A percentile compares a stretch with the other conserved stretches of the same genome.
Evolutionary conservation across 2,888 invertebrate genomes (phyloP).

Genomic region (Pristionchus mayeri): DNA sequence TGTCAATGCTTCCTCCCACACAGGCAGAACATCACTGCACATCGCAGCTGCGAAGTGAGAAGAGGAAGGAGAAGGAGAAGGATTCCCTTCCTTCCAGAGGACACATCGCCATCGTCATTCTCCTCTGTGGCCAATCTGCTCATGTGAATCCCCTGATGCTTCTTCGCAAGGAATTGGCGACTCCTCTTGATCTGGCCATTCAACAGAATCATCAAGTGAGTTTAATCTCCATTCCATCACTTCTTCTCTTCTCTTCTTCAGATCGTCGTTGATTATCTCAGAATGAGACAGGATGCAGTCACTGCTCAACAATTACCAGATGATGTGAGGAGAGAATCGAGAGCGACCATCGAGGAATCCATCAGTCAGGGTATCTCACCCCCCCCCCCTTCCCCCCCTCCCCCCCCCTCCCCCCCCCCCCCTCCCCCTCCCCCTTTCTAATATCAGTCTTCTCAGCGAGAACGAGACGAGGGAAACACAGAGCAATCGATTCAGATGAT

Average conservation of each 20-base stretch:
- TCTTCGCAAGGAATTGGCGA: conserved; percentile 62
- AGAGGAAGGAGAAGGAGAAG: neutral
- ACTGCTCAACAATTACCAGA: conserved; percentile 54
- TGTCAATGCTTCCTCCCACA: conserved; percentile 90
- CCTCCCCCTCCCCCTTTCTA: too few relatives aligned
- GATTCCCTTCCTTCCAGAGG: conserved; percentile 79
- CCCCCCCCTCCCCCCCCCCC: too few relatives aligned
- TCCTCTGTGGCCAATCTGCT: conserved; percentile 77
- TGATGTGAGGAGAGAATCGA: conserved; percentile 54
- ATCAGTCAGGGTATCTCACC: neutral
- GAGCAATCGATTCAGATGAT: conserved; percentile 38
- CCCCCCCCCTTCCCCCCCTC: too few relatives aligned
- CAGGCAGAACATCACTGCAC: conserved; percentile 92
- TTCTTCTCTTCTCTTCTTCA: neutral
- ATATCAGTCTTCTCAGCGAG: too few relatives aligned
- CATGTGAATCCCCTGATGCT: conserved; percentile 70
- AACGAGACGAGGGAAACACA: conserved; percentile 45
- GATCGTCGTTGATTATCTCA: conserved; percentile 68
- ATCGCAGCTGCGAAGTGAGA: conserved; percentile 80
- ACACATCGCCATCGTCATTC: conserved; percentile 92
- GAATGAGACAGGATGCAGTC: conserved; percentile 56
- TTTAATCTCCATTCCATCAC: neutral
- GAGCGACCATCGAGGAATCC: conserved; percentile 52
- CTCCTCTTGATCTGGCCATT: conserved; percentile 71
- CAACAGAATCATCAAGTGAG: conserved; percentile 60